Evolutionary conservation across 1,140 invertebrate genomes (phyloP).

Genomic region (Orius insidiosus): DNA sequence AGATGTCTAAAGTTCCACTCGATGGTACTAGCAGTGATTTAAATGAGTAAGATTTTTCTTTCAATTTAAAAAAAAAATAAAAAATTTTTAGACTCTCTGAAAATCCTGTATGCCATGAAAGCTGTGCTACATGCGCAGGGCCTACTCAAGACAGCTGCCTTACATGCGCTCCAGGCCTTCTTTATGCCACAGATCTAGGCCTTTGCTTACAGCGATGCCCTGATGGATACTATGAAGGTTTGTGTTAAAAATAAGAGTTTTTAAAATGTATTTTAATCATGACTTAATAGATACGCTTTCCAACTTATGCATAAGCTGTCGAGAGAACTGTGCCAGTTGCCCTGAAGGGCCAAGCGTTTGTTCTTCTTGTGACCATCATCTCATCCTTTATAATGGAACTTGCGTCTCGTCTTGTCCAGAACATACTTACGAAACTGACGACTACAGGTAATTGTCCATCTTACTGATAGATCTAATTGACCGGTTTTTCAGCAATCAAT

Average conservation of each 20-base stretch:
- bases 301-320: slow-evolving; percentile 55
- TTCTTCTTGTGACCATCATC: slow-evolving; percentile 63
- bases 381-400: slow-evolving; percentile 56
- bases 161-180: slow-evolving; percentile 55
- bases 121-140: slow-evolving; percentile 62
- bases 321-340: slow-evolving; percentile 60
- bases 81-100: neutral
- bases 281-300: slow-evolving; percentile 55
- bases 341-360: slow-evolving; percentile 59
- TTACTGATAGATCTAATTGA: no score
- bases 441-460: slow-evolving; percentile 41
- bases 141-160: slow-evolving; percentile 60
- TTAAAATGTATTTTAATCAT: no score
- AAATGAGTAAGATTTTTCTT: slow-evolving; percentile 1
- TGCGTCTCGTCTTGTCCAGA: slow-evolving; percentile 63
- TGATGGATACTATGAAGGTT: slow-evolving; percentile 66
- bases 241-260: no score
- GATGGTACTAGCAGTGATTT: slow-evolving; percentile 1
- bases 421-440: slow-evolving; percentile 63
- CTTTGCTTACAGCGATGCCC: slow-evolving; percentile 67
- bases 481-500: neutral
- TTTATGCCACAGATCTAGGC: slow-evolving; percentile 55
- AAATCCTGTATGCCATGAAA: slow-evolving; percentile 43
- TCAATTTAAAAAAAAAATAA: no score
- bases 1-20: slow-evolving; percentile 8